These are phyloP conservation scores for Coturnix japonica DNA, from an alignment of 2,113 vertebrate species.

Conservation along the genomic window DNA sequence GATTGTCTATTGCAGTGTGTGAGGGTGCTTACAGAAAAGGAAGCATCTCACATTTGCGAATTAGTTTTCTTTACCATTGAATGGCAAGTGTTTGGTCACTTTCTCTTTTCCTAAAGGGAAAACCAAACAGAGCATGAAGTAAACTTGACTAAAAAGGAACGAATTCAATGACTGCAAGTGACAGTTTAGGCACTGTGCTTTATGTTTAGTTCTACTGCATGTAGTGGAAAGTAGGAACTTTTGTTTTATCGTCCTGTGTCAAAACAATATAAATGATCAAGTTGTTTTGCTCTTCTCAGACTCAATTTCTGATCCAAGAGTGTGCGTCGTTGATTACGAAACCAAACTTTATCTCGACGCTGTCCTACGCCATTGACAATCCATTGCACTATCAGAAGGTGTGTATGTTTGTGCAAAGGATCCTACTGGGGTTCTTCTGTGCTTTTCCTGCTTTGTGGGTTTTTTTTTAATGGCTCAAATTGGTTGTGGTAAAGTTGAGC, in stretches of 20 bases:
- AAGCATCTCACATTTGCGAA: accelerated
- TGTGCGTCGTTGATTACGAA: slow-evolving; percentile 98
- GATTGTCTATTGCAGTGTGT: not conserved
- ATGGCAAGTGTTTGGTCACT: not conserved
- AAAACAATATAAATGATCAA: not conserved
- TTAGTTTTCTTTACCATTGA: not conserved
- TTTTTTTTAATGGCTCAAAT: not conserved
- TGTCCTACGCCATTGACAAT: slow-evolving; percentile 99
- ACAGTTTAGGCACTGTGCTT: not conserved
- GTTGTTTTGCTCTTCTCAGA: slow-evolving; percentile 80
- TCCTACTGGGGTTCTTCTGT: not conserved
- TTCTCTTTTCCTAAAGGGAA: not conserved
- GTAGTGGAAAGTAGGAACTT: not conserved
- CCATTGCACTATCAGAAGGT: slow-evolving; percentile 99
- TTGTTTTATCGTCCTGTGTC: not conserved
- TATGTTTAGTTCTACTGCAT: not conserved
- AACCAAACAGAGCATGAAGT: not conserved
- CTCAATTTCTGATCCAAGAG: slow-evolving; percentile 99
- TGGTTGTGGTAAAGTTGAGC: not conserved
- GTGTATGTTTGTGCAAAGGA: slow-evolving; percentile 31
- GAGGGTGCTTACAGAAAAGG: not conserved
- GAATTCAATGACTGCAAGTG: not conserved
- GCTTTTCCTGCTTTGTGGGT: not conserved
- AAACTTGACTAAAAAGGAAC: not conserved
- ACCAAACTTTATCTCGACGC: slow-evolving; percentile 99